A percentile compares a stretch with the other conserved stretches of the same genome.
Conservation (phyloP, 2,888 invertebrate species). For the Campaea margaritaria region DNA sequence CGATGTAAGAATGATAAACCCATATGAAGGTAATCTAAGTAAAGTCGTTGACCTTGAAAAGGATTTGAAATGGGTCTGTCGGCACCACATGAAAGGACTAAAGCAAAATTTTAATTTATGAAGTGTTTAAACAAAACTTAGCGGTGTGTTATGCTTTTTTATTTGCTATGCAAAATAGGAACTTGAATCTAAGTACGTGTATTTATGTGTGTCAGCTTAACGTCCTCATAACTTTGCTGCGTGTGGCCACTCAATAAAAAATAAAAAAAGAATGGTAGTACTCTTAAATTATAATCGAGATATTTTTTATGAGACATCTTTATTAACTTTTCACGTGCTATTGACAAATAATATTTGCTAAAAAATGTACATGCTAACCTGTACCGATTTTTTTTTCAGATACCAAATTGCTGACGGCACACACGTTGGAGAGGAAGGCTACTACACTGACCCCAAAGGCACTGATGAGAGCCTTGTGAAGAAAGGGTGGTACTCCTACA, state of each 20-base stretch:
- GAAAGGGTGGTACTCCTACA: conserved; percentile 79
- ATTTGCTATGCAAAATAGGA: conserved; percentile 23
- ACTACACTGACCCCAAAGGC: conserved; percentile 64
- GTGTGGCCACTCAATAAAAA: no score
- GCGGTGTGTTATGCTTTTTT: conserved; percentile 12
- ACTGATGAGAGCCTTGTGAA: conserved; percentile 75
- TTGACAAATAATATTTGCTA: no score
- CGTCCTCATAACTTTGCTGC: no score
- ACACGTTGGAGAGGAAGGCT: conserved; percentile 77
- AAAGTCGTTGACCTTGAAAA: conserved; percentile 49
- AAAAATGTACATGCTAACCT: no score
- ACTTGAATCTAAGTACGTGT: conserved; percentile 5
- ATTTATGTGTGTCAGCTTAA: no score
- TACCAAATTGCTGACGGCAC: conserved; percentile 78
- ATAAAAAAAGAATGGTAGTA: no score
- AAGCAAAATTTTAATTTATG: conserved; percentile 21
- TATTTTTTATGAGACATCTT: no score
- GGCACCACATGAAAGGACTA: conserved; percentile 33
- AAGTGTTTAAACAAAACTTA: conserved; percentile 33
- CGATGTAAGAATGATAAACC: conserved; percentile 10
- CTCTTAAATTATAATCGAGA: no score
- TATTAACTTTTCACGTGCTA: no score
- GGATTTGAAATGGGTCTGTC: conserved; percentile 30
- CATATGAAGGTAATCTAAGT: conserved; percentile 52
- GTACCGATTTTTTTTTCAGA: conserved; percentile 52